Conservation (phyloP, 2,797 vertebrate genomes). For the Hirundo rustica region DNA sequence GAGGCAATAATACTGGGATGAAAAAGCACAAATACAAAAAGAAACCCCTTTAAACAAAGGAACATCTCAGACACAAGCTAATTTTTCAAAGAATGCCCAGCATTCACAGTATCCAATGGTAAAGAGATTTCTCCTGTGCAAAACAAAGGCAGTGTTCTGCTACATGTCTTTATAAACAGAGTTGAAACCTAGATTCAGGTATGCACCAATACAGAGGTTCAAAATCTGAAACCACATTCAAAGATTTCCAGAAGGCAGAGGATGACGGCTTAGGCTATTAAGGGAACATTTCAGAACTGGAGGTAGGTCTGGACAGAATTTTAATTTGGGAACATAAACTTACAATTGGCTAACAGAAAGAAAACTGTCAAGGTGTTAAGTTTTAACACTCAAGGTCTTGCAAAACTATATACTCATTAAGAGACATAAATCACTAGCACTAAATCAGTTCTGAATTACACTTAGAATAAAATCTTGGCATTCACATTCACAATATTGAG, state of each 20-base stretch:
- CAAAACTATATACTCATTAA: neutral
- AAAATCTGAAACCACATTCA: neutral
- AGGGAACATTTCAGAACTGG: neutral
- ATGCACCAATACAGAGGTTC: neutral
- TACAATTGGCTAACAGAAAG: neutral
- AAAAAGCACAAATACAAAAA: neutral
- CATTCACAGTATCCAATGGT: neutral
- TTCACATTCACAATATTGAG: neutral
- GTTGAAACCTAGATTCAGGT: neutral
- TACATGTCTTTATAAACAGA: neutral
- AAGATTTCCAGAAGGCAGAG: neutral
- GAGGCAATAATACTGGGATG: neutral
- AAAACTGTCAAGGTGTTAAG: neutral
- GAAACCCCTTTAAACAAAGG: neutral
- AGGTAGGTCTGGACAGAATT: neutral
- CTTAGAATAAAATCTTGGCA: neutral
- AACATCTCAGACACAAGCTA: neutral
- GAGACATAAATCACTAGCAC: neutral
- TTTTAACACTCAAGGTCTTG: neutral
- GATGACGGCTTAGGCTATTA: neutral
- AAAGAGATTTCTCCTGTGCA: neutral
- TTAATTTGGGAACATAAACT: neutral
- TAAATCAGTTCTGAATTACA: neutral
- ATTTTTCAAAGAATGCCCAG: neutral
- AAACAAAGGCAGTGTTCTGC: neutral